A percentile compares a stretch with the other conserved stretches of the same genome.
These are phyloP conservation scores for Sebastes cheni DNA, from an alignment of 2,797 vertebrate genomes.

Conservation along the genomic window DNA sequence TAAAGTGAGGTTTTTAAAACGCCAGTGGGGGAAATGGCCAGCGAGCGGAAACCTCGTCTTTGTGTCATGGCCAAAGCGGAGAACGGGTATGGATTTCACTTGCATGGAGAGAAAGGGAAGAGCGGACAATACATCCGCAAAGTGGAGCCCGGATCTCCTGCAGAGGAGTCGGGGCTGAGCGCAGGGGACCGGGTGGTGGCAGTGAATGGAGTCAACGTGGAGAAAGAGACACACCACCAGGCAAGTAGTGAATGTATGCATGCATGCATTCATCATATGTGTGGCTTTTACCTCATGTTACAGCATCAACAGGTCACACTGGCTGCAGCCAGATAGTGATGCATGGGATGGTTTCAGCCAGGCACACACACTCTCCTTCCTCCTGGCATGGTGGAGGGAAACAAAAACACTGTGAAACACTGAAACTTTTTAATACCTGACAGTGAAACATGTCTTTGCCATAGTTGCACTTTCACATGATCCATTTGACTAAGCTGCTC, in stretches of 20 bases:
- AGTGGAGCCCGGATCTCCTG: slow-evolving; percentile 91
- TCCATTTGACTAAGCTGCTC: background rate
- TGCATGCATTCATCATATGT: background rate
- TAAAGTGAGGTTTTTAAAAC: slow-evolving; percentile 4
- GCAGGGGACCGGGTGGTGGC: slow-evolving; percentile 92
- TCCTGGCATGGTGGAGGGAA: background rate
- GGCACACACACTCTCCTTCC: background rate
- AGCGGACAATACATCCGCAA: slow-evolving; percentile 95
- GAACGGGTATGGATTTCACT: slow-evolving; percentile 94
- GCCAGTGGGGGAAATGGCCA: slow-evolving; percentile 79
- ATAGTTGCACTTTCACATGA: background rate
- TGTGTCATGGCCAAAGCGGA: slow-evolving; percentile 89
- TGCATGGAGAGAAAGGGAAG: slow-evolving; percentile 97
- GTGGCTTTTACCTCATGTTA: background rate
- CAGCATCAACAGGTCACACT: slow-evolving; percentile 22
- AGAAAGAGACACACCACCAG: slow-evolving; percentile 96
- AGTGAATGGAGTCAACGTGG: slow-evolving; percentile 94
- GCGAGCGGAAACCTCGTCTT: slow-evolving; percentile 89
- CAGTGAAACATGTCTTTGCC: background rate
- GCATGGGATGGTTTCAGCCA: background rate
- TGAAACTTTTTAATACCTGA: background rate
- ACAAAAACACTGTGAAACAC: background rate
- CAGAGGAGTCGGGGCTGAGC: slow-evolving; percentile 89
- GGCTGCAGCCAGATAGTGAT: background rate
- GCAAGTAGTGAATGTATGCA: slow-evolving; percentile 73